Evolutionary conservation across 2,888 invertebrate genomes (phyloP), one percentile per base, ranked within the genome.

Genomic region (Polydrusus tereticollis): DNA sequence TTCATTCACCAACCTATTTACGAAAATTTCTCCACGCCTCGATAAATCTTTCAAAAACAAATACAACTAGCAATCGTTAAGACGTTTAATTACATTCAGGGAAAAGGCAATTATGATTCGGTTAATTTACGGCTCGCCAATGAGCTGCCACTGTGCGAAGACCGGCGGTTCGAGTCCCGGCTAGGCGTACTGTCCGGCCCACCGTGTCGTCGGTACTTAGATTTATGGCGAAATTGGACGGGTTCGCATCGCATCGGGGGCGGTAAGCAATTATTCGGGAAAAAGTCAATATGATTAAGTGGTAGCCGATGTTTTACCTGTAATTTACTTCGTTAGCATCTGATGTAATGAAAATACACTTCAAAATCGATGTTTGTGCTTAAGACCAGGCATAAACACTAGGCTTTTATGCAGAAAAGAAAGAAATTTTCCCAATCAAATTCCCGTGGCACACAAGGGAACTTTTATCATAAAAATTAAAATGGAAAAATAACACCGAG

Each of bases 271-370:
- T 80, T 81, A 80, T 79, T 80, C 77, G 77, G 75, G 78, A 78
- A 72, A 78, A 79, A 80, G 79, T 76, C 78, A 79, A 80, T 78
- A 79, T 80, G 81, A 81, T 81, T 78, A 80, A 80, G 80, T 79
- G 76, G 78, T 77, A 78, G 78, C 78, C 75, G 77, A 78, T 77
- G 71, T 71, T 71, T 41, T 41, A 62, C 29, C 60, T 66, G 71
- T 38, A 71, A 71, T 71, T 71, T 58, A 26, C 45, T 70, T 70
- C 60, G 60, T 60, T 45, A 60, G 18, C 18, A 26, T 20, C 10
- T 45, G 20, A 45, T 12, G 10, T 1, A 12, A 45, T 12, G 21
- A 45, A 18, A 12, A 12, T 20, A 45, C 12, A 20, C 7, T 18
- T 8, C 20, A 20, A 45, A 45, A 45, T 21, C 20, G 45, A 7